Percentiles rank a stretch among this genome's conserved stretches.
phyloP scores from a whole-genome alignment of 1,140 invertebrate species.

The Tetragnatha versicolor region DNA sequence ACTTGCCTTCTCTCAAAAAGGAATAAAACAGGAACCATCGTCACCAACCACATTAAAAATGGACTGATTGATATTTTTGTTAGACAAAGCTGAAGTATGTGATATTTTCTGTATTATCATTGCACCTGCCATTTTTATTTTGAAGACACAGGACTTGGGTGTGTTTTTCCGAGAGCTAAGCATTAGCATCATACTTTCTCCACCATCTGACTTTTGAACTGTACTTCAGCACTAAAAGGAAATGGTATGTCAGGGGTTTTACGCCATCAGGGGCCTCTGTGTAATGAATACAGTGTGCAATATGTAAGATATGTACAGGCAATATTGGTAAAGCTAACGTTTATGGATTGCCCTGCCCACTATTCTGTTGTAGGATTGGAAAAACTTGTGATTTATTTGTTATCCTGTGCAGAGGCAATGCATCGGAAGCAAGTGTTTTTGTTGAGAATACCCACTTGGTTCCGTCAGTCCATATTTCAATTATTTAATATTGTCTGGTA shows the following conservation, averaged over 20 bases:
- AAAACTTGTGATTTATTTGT: slow-evolving; percentile 54
- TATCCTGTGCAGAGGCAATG: slow-evolving; percentile 38
- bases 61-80: slow-evolving; percentile 56
- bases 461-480: slow-evolving; percentile 25
- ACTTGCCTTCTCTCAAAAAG: slow-evolving; percentile 56
- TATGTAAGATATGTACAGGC: slow-evolving; percentile 53
- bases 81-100: slow-evolving; percentile 55
- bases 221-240: slow-evolving; percentile 40
- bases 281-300: slow-evolving; percentile 53
- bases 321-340: slow-evolving; percentile 46
- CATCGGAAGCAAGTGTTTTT: too few relatives aligned
- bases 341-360: slow-evolving; percentile 18
- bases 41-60: slow-evolving; percentile 55
- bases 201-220: slow-evolving; percentile 16
- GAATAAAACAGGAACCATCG: slow-evolving; percentile 52
- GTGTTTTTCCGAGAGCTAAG: slow-evolving; percentile 48
- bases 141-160: slow-evolving; percentile 20
- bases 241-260: slow-evolving; percentile 35
- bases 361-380: slow-evolving; percentile 44
- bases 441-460: slow-evolving; percentile 6
- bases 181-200: slow-evolving; percentile 35
- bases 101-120: slow-evolving; percentile 56
- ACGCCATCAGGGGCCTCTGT: slow-evolving; percentile 11
- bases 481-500: slow-evolving; percentile 20
- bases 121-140: slow-evolving; percentile 53